Percentiles rank a stretch among this genome's conserved stretches.
Evolutionary conservation across 2,888 invertebrate genomes (phyloP).

Genomic region (Ptycholaimellus sp.): DNA sequence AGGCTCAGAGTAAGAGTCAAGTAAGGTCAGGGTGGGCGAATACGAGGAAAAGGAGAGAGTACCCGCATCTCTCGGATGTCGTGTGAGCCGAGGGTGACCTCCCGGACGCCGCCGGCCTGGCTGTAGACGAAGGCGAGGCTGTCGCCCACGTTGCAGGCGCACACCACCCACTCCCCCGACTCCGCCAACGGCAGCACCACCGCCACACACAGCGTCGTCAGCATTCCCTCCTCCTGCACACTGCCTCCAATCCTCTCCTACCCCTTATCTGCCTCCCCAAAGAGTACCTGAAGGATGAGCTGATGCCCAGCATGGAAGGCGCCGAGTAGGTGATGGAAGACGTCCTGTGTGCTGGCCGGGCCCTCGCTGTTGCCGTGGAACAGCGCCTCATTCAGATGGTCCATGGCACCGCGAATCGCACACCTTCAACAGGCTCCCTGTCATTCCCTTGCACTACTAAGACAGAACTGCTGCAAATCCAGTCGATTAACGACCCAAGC

Average conservation of each 20-base stretch:
- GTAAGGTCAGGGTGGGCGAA: too few species aligned
- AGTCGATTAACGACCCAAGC: background rate
- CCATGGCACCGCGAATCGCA: constrained; percentile 57
- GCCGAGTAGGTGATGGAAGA: constrained; percentile 48
- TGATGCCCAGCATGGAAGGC: constrained; percentile 63
- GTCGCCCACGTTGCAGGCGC: constrained; percentile 67
- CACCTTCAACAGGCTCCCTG: constrained; percentile 29
- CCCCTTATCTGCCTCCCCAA: too few species aligned
- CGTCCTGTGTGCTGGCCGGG: constrained; percentile 33
- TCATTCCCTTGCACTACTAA: background rate
- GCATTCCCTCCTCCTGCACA: constrained; percentile 45
- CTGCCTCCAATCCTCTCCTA: too few species aligned
- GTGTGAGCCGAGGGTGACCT: constrained; percentile 45
- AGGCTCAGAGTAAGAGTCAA: too few species aligned
- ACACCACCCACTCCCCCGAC: constrained; percentile 38
- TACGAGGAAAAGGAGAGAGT: too few species aligned
- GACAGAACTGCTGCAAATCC: background rate
- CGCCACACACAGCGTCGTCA: constrained; percentile 59
- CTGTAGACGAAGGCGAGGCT: constrained; percentile 61
- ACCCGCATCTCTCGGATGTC: constrained; percentile 52
- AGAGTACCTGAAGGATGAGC: constrained; percentile 47
- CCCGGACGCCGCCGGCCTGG: constrained; percentile 50
- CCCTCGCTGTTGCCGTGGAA: background rate
- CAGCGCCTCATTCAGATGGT: constrained; percentile 41
- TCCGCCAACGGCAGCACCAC: constrained; percentile 35